Evolutionary conservation across 2,888 invertebrate genomes (phyloP).

Genomic region (Geotrupes spiniger): DNA sequence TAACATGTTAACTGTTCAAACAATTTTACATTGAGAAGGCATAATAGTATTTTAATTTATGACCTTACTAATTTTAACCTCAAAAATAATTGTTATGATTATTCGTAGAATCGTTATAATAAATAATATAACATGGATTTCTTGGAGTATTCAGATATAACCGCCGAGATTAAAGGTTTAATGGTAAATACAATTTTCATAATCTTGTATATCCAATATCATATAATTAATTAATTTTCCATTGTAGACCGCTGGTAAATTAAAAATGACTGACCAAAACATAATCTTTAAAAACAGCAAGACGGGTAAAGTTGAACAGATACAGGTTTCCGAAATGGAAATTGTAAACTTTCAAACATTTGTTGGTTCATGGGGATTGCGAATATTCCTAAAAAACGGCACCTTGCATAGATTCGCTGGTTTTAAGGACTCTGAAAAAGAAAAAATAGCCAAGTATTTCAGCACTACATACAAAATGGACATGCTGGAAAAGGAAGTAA

Average conservation of each 20-base stretch:
- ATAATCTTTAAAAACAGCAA: constrained; percentile 93
- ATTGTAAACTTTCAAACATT: constrained; percentile 90
- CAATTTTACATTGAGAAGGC: too few species aligned
- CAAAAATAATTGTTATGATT: too few species aligned
- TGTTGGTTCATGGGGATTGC: constrained; percentile 84
- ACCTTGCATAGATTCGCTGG: constrained; percentile 88
- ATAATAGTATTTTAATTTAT: too few species aligned
- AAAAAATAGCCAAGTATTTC: constrained; percentile 89
- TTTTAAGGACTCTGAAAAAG: constrained; percentile 92
- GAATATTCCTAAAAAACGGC: constrained; percentile 88
- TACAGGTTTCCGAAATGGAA: constrained; percentile 81
- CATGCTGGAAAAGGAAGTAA: constrained; percentile 87
- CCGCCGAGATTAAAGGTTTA: constrained; percentile 79
- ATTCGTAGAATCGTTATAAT: too few species aligned
- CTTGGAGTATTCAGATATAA: constrained; percentile 83
- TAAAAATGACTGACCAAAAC: constrained; percentile 88
- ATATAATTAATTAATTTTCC: too few species aligned
- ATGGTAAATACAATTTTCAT: too few species aligned
- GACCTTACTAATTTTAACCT: too few species aligned
- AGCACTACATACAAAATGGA: constrained; percentile 78
- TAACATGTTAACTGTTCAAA: too few species aligned
- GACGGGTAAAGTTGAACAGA: constrained; percentile 94
- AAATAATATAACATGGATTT: constrained; percentile 80
- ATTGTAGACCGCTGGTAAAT: constrained; percentile 78
- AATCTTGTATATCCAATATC: too few species aligned